Evolutionary conservation across 2,888 invertebrate genomes (phyloP).

Genomic region (Torymus aiolomorphi): DNA sequence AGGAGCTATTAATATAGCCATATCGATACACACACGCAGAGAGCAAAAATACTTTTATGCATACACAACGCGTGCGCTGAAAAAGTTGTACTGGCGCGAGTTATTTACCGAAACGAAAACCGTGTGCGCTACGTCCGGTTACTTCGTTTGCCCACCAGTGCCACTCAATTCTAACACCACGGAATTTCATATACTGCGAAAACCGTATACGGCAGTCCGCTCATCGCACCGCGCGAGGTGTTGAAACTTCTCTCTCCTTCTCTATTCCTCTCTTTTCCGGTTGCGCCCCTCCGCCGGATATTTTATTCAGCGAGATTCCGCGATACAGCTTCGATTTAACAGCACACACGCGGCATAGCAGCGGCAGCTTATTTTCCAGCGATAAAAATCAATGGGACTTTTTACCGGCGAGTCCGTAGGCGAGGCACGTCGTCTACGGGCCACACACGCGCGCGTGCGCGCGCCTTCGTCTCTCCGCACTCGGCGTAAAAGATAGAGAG

Average conservation of each 20-base stretch:
- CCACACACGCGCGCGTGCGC: slow-evolving; percentile 47
- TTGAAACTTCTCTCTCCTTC: neutral
- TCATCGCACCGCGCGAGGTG: no score
- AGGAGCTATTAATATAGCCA: no score
- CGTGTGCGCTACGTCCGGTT: no score
- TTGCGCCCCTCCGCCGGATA: neutral
- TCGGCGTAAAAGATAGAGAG: no score
- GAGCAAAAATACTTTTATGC: no score
- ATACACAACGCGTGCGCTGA: no score
- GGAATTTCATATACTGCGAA: neutral
- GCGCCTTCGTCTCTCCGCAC: no score
- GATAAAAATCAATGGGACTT: slow-evolving; percentile 67
- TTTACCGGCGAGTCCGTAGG: slow-evolving; percentile 54
- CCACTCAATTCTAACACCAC: no score
- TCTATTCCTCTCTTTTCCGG: neutral
- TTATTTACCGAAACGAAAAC: no score
- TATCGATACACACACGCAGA: no score
- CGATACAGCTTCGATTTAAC: slow-evolving; percentile 8
- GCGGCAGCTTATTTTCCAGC: slow-evolving; percentile 64
- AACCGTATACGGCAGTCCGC: neutral
- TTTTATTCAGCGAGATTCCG: slow-evolving; percentile 6
- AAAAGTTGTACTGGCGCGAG: no score
- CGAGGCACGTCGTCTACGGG: slow-evolving; percentile 65
- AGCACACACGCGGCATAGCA: neutral
- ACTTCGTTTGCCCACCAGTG: no score